Evolutionary conservation across 2,888 invertebrate genomes (phyloP).

Genomic region (Volucella inanis): DNA sequence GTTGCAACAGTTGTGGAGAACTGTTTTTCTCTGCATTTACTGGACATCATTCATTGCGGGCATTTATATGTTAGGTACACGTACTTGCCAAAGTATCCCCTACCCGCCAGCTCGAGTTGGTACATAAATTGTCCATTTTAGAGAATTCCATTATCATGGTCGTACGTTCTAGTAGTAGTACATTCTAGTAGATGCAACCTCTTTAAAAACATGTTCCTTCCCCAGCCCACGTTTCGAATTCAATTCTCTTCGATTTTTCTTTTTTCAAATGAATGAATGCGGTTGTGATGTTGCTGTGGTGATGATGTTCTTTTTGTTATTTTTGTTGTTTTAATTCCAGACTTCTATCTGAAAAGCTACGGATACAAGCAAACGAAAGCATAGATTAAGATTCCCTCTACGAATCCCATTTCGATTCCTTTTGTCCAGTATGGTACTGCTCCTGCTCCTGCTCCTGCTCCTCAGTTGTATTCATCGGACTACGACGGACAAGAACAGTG

Average conservation of each 20-base stretch:
- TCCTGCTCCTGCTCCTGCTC: no score
- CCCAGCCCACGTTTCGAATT: slow-evolving; percentile 15
- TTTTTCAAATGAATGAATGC: slow-evolving; percentile 52
- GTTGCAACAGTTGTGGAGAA: slow-evolving; percentile 17
- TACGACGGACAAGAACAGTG: slow-evolving; percentile 39
- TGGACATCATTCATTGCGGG: background rate
- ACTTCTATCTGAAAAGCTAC: slow-evolving; percentile 24
- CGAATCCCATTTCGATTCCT: slow-evolving; percentile 48
- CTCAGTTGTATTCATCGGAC: background rate
- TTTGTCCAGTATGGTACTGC: background rate
- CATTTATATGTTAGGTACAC: background rate
- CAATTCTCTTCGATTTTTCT: slow-evolving; percentile 6
- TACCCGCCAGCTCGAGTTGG: background rate
- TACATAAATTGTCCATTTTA: slow-evolving; percentile 56
- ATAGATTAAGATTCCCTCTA: slow-evolving; percentile 63
- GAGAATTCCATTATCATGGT: slow-evolving; percentile 62
- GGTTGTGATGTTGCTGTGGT: slow-evolving; percentile 46
- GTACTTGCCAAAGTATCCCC: background rate
- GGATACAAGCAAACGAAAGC: slow-evolving; percentile 1
- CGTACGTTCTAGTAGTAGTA: slow-evolving; percentile 38
- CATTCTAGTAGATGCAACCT: slow-evolving; percentile 23
- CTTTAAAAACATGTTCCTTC: background rate
- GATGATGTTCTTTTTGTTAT: slow-evolving; percentile 18
- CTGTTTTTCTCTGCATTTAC: slow-evolving; percentile 28
- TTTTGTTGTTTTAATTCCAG: slow-evolving; percentile 29